Conservation (phyloP, 2,797 vertebrate species). For the Channallabes apus region DNA sequence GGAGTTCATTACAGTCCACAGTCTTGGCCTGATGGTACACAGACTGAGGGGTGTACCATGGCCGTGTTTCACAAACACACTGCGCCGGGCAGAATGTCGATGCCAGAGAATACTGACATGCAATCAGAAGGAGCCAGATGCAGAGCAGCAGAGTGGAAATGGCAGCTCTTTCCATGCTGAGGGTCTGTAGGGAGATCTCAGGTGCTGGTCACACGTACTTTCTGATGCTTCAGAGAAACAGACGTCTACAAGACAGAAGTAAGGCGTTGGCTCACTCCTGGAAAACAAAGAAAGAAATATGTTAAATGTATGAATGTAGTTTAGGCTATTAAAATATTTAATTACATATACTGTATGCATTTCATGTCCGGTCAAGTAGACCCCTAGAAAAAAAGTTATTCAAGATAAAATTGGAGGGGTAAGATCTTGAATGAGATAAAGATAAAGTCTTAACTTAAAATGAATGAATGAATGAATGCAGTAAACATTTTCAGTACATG, state of each 20-base stretch:
- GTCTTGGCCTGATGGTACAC: constrained; percentile 80
- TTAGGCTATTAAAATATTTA: not conserved
- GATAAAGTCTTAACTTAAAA: not conserved
- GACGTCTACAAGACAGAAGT: constrained; percentile 42
- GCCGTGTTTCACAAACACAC: constrained; percentile 83
- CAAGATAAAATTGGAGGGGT: not conserved
- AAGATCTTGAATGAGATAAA: not conserved
- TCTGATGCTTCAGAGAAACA: constrained; percentile 40
- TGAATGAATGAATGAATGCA: not conserved
- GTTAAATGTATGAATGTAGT: not conserved
- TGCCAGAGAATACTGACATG: constrained; percentile 50
- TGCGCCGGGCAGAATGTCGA: constrained; percentile 73
- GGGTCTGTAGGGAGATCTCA: constrained; percentile 48
- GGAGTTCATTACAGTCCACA: constrained; percentile 82
- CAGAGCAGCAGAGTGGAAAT: constrained; percentile 50
- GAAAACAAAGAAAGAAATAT: constrained; percentile 41
- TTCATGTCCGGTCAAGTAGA: not conserved
- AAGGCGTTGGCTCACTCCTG: constrained; percentile 49
- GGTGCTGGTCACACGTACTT: constrained; percentile 43
- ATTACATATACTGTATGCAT: not conserved
- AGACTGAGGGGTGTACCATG: constrained; percentile 84
- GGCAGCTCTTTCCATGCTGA: constrained; percentile 59
- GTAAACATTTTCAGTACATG: not conserved
- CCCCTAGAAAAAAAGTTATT: not conserved
- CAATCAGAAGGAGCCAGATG: constrained; percentile 53